Evolutionary conservation across 2,888 invertebrate genomes (phyloP), one percentile per base, ranked within the genome.

Genomic region (Gymnosoma rotundatum): DNA sequence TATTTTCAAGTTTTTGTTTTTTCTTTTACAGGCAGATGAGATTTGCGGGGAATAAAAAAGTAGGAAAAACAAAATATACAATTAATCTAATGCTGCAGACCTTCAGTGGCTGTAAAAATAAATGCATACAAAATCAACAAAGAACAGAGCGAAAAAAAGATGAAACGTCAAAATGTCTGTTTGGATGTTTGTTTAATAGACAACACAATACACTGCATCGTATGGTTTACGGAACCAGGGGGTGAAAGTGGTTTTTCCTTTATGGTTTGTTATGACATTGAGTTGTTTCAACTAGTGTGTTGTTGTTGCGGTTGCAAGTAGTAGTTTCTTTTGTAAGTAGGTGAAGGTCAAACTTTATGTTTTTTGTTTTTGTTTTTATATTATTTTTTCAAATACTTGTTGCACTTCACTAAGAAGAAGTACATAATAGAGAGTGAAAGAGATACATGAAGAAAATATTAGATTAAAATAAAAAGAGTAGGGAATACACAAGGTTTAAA

Each of bases 31-130:
- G 45, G 42, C 25, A 56, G 64, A 58, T 72, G 64, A 21, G 66
- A 66, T 56, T 36, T 64, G 61, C 12, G 73, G 69, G 66, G 32
- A 32, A 67, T 56, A 56, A 20, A 32, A 42, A 50, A 10, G 42
- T 72, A 72, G 75, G 79, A 79, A 79, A 70, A 82, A 32, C 32
- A 56, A 76, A 66, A 76, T 56, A 48, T 75, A 74, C 79, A 66
- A 83, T 83, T 76, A 83, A 83, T 80, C 79, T 76, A 80, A 83
- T 76, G 79, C 61, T 70, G 70, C 32, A 63, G 79, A 79, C 83
- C 83, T 83, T 83, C 83, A 61, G n/a, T 38, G 36, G 25, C 48
- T 78, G 20, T 76, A 25, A 42, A 63, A 70, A 56, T 12, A 70
- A 67, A 74, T 69, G 66, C 32, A 63, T 45, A 56, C 16, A 9